phyloP scores from a whole-genome alignment of 2,113 vertebrate species.

The Zapus hudsonius region DNA sequence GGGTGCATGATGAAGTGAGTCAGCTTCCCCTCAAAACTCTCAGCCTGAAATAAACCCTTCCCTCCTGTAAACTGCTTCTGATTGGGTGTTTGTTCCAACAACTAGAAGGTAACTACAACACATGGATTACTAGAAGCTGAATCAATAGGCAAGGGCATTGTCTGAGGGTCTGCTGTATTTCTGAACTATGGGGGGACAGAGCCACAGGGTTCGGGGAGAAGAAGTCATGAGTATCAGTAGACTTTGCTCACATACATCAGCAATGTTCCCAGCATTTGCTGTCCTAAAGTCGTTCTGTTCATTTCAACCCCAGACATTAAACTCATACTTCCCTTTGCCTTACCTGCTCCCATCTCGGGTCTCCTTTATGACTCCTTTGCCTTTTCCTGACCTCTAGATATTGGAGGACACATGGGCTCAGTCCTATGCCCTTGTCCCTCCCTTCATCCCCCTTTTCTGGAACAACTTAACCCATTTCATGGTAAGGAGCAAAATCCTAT shows the following conservation, averaged over 20 bases:
- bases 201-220: background rate
- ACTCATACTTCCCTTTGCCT: background rate
- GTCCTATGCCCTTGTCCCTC: background rate
- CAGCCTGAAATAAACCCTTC: too few species aligned
- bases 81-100: too few species aligned
- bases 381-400: background rate
- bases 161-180: background rate
- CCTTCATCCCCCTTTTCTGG: background rate
- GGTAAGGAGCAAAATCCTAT: background rate
- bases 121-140: background rate
- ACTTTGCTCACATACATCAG: background rate
- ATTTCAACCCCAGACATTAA: background rate
- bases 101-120: too few species aligned
- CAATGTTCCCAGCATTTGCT: background rate
- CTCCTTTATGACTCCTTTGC: background rate
- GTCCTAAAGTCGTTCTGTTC: background rate
- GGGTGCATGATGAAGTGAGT: too few species aligned
- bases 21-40: too few species aligned
- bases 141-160: fast-evolving
- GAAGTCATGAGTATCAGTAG: background rate
- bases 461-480: background rate
- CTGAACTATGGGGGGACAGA: background rate
- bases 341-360: background rate
- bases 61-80: too few species aligned
- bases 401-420: background rate